Evolutionary conservation across 2,888 invertebrate species (phyloP).

Genomic region (Carterocephalus palaemon): DNA sequence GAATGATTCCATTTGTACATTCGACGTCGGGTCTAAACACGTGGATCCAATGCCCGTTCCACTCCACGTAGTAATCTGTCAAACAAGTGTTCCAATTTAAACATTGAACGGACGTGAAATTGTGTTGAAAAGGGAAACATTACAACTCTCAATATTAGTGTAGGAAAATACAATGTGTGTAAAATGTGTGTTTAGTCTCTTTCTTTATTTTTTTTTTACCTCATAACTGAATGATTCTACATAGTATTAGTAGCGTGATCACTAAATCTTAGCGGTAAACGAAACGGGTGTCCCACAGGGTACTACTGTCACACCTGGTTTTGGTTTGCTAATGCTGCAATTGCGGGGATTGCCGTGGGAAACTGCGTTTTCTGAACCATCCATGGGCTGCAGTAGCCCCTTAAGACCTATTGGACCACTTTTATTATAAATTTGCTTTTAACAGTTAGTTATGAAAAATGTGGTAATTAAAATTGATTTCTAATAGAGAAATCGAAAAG

Average conservation of each 20-base stretch:
- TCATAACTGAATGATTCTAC: background rate
- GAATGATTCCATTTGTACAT: slow-evolving; percentile 97
- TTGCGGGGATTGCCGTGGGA: background rate
- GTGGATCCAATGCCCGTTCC: slow-evolving; percentile 90
- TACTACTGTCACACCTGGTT: slow-evolving; percentile 7
- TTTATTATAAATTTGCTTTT: slow-evolving; percentile 4
- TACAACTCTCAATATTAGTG: background rate
- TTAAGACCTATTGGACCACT: background rate
- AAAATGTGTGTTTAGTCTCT: background rate
- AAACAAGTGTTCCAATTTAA: slow-evolving; percentile 28
- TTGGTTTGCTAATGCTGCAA: slow-evolving; percentile 5
- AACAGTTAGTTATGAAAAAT: background rate
- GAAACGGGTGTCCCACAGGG: too few relatives aligned
- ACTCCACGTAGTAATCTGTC: slow-evolving; percentile 89
- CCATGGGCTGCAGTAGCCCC: slow-evolving; percentile 2
- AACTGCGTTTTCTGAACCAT: slow-evolving; percentile 1
- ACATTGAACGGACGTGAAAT: slow-evolving; percentile 4
- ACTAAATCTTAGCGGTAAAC: slow-evolving; percentile 1
- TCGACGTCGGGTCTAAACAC: slow-evolving; percentile 95
- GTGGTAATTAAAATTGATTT: background rate
- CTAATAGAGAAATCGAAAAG: background rate
- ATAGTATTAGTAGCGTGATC: slow-evolving; percentile 1
- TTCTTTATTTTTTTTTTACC: background rate
- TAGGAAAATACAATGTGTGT: background rate
- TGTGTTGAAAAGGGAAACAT: background rate